Base-by-base conservation (phyloP, 2,113 vertebrate species). In the Chloropsis cyanopogon region DNA sequence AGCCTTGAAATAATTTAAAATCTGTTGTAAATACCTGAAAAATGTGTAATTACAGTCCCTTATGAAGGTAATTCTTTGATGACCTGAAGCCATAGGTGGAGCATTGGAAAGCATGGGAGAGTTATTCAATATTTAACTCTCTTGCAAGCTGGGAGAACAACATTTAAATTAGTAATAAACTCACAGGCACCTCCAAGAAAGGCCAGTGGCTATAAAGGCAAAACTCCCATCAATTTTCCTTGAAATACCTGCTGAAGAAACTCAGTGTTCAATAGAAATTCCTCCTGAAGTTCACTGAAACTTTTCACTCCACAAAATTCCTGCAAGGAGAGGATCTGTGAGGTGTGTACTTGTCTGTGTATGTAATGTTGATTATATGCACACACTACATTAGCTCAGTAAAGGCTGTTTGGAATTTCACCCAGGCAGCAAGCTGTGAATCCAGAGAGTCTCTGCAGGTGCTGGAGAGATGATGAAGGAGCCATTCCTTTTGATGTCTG, bases 161-260 rank as follows among this genome's bases (percentile, higher is more conserved):
- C 76, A 90, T 87, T 83, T 91, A 78, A 91, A 95, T 95, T 82
- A 95, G 42, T 94, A 95, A 96, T 93, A 90, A 94, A 83, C 63
- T 90, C 81, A 76, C 46, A 52, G 17, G 39, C 46, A 88, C 47
- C 60, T 91, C 42, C 75, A 81, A 90, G 93, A 59, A 95, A 95
- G 79, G 75, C 78, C 63, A 93, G 68, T 91, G 85, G 68, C 82
- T 94, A 75, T 47, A 86, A 89, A 86, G 39, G 71, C 44, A 91
- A 61, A 93, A 68, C 29, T 90, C 59, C 11, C 71, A 91, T 54
- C 52, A 85, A 66, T 94, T 93, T 94, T 85, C 39, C 19, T 57
- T 92, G 78, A 90, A 92, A 86, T 24, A 85, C 29, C 66, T 73
- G 46, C 50, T 82, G 63, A 75, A 82, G 63, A 92, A 94, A 83